phyloP scores from a whole-genome alignment of 2,797 vertebrate species.

The Paramormyrops hopkinsi region DNA sequence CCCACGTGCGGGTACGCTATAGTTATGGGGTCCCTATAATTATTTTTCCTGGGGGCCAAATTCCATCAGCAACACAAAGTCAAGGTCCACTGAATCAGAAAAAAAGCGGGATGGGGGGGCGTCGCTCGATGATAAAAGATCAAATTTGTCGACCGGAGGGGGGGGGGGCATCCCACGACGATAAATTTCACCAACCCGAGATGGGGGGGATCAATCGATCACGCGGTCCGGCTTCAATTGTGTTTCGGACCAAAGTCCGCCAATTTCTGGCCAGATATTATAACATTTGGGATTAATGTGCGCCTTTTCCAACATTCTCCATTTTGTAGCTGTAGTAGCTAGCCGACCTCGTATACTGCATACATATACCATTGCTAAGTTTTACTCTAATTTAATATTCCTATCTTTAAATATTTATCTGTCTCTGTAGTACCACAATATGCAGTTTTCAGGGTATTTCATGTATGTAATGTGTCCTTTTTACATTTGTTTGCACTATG shows the following conservation, averaged over 20 bases:
- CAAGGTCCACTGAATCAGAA: background rate
- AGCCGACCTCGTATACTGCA: background rate
- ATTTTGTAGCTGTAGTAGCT: background rate
- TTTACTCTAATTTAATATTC: background rate
- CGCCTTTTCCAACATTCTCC: background rate
- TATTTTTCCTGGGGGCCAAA: background rate
- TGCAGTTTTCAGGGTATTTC: background rate
- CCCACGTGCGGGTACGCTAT: background rate
- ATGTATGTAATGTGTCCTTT: background rate
- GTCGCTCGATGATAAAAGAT: background rate
- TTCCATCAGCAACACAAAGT: background rate
- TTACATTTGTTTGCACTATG: background rate
- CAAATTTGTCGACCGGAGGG: background rate
- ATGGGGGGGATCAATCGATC: background rate
- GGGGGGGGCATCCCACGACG: background rate
- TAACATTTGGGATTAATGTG: background rate
- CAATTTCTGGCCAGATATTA: background rate
- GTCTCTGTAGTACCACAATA: background rate
- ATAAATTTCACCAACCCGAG: background rate
- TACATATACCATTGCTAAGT: background rate
- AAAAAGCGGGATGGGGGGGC: background rate
- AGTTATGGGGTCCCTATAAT: background rate
- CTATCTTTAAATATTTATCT: background rate
- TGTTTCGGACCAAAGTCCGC: background rate
- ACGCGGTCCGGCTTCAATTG: background rate